These are phyloP conservation scores for Helicoverpa armigera DNA, from an alignment of 1,140 invertebrate species.

Conservation along the genomic window DNA sequence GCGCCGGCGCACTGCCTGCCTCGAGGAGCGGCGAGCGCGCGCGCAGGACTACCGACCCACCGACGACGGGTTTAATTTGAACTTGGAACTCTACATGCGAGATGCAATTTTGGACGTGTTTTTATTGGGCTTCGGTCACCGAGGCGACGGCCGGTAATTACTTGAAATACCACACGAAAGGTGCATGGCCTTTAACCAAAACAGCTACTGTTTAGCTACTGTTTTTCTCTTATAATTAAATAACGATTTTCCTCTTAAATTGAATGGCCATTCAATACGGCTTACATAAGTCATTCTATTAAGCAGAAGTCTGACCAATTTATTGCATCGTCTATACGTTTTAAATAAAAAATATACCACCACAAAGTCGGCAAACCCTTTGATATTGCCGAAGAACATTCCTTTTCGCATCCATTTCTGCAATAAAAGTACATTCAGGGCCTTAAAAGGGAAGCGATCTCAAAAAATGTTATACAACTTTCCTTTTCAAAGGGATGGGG, in stretches of 20 bases:
- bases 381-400: constrained; percentile 63
- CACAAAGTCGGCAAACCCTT: constrained; percentile 64
- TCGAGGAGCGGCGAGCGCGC: constrained; percentile 56
- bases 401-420: constrained; percentile 66
- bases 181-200: constrained; percentile 64
- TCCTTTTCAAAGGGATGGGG: constrained; percentile 80
- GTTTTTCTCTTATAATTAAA: not conserved
- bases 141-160: constrained; percentile 65
- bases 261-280: constrained; percentile 11
- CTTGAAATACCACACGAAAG: constrained; percentile 66
- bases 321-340: constrained; percentile 15
- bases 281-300: constrained; percentile 16
- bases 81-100: constrained; percentile 66
- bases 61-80: constrained; percentile 66
- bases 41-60: constrained; percentile 65
- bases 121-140: constrained; percentile 62
- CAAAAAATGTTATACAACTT: constrained; percentile 79
- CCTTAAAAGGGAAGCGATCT: constrained; percentile 77
- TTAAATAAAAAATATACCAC: constrained; percentile 46
- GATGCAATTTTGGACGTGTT: constrained; percentile 68
- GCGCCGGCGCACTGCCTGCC: constrained; percentile 72
- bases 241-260: constrained; percentile 8
- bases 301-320: constrained; percentile 19
- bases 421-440: constrained; percentile 70
- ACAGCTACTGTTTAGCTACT: constrained; percentile 42